phyloP scores from a whole-genome alignment of 1,140 invertebrate species.

The Galleria mellonella region DNA sequence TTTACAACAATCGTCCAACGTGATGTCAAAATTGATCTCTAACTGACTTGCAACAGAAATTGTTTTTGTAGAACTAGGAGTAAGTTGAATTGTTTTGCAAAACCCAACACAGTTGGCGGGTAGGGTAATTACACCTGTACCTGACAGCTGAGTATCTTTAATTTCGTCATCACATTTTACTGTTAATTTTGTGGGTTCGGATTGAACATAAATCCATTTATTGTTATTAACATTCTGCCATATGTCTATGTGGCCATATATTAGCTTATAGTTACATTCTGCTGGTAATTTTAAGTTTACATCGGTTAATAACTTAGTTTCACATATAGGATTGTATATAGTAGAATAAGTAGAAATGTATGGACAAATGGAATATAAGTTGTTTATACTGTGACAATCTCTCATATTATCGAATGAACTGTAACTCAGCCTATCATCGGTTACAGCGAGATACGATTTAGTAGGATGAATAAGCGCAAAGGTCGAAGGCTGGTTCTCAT shows the following conservation, averaged over 20 bases:
- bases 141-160: too few relatives aligned
- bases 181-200: too few relatives aligned
- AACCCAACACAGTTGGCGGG: constrained; percentile 16
- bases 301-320: constrained; percentile 18
- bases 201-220: too few relatives aligned
- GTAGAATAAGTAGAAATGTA: constrained; percentile 2
- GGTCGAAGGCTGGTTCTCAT: constrained; percentile 4
- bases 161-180: constrained; percentile 4
- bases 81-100: constrained; percentile 16
- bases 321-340: constrained; percentile 11
- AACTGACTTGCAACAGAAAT: background rate
- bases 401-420: constrained; percentile 11
- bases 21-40: constrained; percentile 14
- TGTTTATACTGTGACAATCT: constrained; percentile 9
- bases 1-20: constrained; percentile 17
- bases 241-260: too few relatives aligned
- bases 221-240: too few relatives aligned
- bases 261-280: background rate
- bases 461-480: constrained; percentile 15
- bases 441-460: constrained; percentile 13
- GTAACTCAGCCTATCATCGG: constrained; percentile 18
- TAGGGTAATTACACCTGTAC: too few relatives aligned
- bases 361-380: constrained; percentile 16
- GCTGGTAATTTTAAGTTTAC: constrained; percentile 1
- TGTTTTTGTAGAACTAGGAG: constrained; percentile 5